A percentile compares a stretch with the other conserved stretches of the same genome.
phyloP scores from a whole-genome alignment of 2,888 invertebrate genomes.

The Trissolcus brochymenae region DNA sequence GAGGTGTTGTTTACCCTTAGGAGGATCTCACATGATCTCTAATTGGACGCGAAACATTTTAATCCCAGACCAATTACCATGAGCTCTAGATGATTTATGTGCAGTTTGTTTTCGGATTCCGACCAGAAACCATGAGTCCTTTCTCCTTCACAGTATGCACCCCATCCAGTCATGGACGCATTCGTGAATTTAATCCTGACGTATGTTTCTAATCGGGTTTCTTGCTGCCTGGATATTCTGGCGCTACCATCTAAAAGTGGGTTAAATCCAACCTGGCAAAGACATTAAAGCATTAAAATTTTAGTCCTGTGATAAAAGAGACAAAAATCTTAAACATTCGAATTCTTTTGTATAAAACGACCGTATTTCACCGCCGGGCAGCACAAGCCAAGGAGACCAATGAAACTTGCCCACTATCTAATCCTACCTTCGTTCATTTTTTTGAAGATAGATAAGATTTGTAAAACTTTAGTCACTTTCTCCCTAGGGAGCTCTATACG shows the following conservation, averaged over 20 bases:
- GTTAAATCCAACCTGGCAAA: not conserved
- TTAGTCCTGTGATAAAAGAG: not conserved
- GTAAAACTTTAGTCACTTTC: not conserved
- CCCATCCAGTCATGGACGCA: slow-evolving; percentile 1
- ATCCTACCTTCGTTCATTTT: not conserved
- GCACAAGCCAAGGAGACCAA: not conserved
- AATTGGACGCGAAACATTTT: slow-evolving; percentile 5
- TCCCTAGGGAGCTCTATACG: not conserved
- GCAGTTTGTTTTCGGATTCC: not conserved
- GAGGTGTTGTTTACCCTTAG: slow-evolving; percentile 4
- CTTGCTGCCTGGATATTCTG: not conserved
- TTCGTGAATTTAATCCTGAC: not conserved
- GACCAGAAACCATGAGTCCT: slow-evolving; percentile 2
- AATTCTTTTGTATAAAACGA: slow-evolving; percentile 4
- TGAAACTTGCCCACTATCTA: slow-evolving; percentile 5
- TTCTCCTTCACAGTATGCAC: not conserved
- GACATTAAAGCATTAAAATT: not conserved
- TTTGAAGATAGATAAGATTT: not conserved
- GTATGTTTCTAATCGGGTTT: slow-evolving; percentile 2
- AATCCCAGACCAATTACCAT: not conserved
- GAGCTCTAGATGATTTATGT: not conserved
- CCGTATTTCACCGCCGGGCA: slow-evolving; percentile 7
- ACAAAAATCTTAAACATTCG: not conserved
- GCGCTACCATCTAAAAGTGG: not conserved
- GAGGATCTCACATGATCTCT: not conserved